Base-by-base conservation (phyloP, 1,140 invertebrate species). In the Brevipalpus yothersi region DNA sequence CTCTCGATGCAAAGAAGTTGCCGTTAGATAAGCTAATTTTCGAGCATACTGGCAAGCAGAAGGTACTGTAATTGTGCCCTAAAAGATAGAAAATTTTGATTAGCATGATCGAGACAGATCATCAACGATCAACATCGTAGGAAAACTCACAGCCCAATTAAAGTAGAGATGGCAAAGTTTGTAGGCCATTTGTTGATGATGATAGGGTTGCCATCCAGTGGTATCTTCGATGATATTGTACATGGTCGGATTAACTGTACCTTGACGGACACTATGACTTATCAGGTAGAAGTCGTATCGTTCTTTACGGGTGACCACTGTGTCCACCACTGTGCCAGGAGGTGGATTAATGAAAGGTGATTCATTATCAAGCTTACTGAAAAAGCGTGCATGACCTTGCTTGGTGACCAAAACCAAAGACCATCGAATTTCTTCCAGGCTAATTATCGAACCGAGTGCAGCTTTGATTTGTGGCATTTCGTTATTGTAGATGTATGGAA, bases 31-130 rank as follows among this genome's bases (percentile, higher is more conserved):
- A 0, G 86, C 85, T 62, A 90, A 66, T 69, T 89, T 89, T 64
- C 90, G 85, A 5, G 86, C 83, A 66, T 84, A 86, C 66, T 89
- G 84, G 63, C 84, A 86, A 1, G 84, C 83, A 0, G 86, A 83
- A 0, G 86, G 86, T 0, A 90, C 86, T 13, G 82, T 70, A 0
- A 87, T 78, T 0, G 85, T 85, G 1, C 82, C 84, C 68, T 71
- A 63, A 42, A 68, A 58, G 2, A 31, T 3, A 31, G 31, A 31
- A n/a, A n/a, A n/a, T n/a, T n/a, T n/a, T n/a, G n/a, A n/a, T n/a
- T n/a, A n/a, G n/a, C n/a, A n/a, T n/a, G n/a, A n/a, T n/a, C n/a
- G n/a, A n/a, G n/a, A 31, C 2, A 5, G 2, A 31, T 31, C 53
- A 67, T 31, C 2, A 51, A n/a, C 43, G 47, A 8, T 39, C n/a